Evolutionary conservation across 2,797 vertebrate genomes (phyloP).

Genomic region (Hydrolagus colliei): DNA sequence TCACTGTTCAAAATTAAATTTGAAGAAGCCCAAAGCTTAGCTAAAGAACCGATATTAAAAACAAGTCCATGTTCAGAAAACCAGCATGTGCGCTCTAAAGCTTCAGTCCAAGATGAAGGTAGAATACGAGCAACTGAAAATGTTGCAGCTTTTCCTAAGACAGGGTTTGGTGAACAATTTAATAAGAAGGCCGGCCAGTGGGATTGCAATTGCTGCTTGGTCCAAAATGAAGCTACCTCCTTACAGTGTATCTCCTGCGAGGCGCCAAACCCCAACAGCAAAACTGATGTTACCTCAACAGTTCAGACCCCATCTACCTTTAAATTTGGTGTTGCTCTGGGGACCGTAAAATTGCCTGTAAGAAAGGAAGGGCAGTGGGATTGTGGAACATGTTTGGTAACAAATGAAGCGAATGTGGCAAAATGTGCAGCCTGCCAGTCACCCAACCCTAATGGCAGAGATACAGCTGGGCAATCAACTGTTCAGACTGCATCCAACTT

Average conservation of each 20-base stretch:
- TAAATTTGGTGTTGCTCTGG: conserved; percentile 11
- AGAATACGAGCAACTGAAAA: background rate
- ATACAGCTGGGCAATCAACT: conserved; percentile 44
- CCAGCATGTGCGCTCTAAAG: background rate
- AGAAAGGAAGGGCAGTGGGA: conserved; percentile 76
- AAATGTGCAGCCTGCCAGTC: conserved; percentile 68
- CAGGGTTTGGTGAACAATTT: conserved; percentile 22
- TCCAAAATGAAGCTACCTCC: background rate
- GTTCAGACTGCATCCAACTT: conserved; percentile 37
- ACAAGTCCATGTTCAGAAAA: conserved; percentile 39
- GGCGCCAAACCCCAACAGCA: background rate
- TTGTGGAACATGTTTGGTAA: conserved; percentile 65
- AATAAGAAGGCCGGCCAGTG: background rate
- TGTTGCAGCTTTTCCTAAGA: conserved; percentile 4
- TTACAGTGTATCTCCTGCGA: background rate
- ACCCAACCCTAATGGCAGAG: conserved; percentile 62
- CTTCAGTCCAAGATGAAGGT: background rate
- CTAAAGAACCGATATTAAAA: conserved; percentile 50
- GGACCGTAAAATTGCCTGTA: conserved; percentile 39
- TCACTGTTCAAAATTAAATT: conserved; percentile 82
- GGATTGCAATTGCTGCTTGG: background rate
- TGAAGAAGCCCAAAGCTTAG: conserved; percentile 74
- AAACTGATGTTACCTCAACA: background rate
- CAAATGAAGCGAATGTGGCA: conserved; percentile 57
- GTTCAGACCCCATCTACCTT: background rate